Evolutionary conservation across 2,113 vertebrate species (phyloP).

Genomic region (Pitta sordida): DNA sequence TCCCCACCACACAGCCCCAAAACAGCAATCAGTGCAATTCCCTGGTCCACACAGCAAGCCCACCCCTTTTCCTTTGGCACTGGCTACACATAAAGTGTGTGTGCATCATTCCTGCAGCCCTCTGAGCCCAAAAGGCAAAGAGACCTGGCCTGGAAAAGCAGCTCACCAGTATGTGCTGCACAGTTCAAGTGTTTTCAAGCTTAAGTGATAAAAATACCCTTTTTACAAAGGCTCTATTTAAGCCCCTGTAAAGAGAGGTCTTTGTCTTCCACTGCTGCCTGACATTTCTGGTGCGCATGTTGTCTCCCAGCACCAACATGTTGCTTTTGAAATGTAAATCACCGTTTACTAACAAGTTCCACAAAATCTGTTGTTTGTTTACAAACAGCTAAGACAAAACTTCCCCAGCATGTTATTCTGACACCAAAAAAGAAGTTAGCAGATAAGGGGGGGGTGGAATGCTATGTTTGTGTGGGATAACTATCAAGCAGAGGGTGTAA

Average conservation of each 20-base stretch:
- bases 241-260: background rate
- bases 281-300: background rate
- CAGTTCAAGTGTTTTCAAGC: background rate
- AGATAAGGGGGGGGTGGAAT: background rate
- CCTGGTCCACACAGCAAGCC: background rate
- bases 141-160: background rate
- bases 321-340: conserved; percentile 17
- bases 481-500: background rate
- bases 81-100: background rate
- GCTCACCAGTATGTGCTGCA: background rate
- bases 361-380: conserved; percentile 2
- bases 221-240: conserved; percentile 47
- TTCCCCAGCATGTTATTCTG: background rate
- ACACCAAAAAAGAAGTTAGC: background rate
- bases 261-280: conserved; percentile 31
- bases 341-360: conserved; percentile 4
- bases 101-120: background rate
- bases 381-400: background rate
- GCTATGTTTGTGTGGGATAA: background rate
- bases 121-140: background rate
- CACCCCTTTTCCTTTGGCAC: background rate
- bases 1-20: background rate
- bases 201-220: background rate
- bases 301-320: conserved; percentile 6
- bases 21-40: background rate